A percentile compares a stretch with the other conserved stretches of the same genome.
Conservation (phyloP, 2,113 vertebrate species). For the Petrocephalus microphthalmus region DNA sequence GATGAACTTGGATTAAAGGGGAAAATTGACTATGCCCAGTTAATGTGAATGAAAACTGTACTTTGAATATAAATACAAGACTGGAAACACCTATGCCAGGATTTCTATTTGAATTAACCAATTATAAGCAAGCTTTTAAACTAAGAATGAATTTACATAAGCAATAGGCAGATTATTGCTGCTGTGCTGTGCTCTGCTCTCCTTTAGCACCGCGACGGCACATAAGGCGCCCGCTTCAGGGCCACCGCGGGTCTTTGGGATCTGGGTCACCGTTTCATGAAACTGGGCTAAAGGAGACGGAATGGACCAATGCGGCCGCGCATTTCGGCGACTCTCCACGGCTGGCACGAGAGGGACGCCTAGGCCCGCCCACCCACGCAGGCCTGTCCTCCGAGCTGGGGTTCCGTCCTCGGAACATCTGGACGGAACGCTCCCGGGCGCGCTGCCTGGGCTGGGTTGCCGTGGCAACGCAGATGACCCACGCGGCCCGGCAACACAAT, state of each 20-base stretch:
- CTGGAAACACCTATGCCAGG: not conserved
- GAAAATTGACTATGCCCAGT: not conserved
- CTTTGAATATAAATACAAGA: not conserved
- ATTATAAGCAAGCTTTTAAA: not conserved
- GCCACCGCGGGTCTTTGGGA: not conserved
- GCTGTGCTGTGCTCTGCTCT: not conserved
- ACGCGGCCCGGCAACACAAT: not conserved
- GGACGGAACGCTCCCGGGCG: not conserved
- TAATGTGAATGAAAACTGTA: not conserved
- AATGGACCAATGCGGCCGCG: not conserved
- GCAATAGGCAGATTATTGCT: not conserved
- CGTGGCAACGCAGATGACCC: conserved; percentile 22
- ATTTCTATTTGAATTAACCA: not conserved
- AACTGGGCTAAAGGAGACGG: not conserved
- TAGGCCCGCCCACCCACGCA: not conserved
- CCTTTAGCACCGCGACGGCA: not conserved
- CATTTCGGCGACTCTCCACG: not conserved
- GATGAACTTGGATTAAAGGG: too few species aligned
- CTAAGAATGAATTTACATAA: not conserved
- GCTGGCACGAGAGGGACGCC: not conserved
- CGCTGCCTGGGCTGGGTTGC: not conserved
- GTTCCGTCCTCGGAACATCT: conserved; percentile 13
- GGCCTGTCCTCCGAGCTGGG: not conserved
- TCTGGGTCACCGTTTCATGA: not conserved
- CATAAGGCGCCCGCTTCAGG: not conserved